Evolutionary conservation across 2,888 invertebrate species (phyloP), one percentile per base, ranked within the genome.

Genomic region (Chaetoderma sp.): DNA sequence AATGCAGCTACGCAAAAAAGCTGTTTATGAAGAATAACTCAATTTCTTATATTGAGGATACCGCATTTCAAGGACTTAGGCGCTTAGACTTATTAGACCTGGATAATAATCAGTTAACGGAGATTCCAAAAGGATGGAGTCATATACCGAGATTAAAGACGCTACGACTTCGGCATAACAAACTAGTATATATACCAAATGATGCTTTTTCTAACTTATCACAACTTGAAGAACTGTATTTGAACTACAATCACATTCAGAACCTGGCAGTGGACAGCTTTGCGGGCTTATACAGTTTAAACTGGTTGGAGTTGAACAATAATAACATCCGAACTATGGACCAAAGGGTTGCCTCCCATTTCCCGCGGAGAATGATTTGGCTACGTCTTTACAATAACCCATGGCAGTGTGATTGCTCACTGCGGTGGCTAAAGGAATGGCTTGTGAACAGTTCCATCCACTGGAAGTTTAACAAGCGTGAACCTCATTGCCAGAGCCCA

Each of bases 321-420:
- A 83, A 83, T 63, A 72, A 72, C 10, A 65, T 83, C 13, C 61
- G 71, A 33, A 71, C 56, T 16, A 56, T 83, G 6, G 74, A 76
- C 16, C 65, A 70, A 1, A 67, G 74, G 23, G 65, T 71, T 5
- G 73, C 81, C 50, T 65, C 73, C 57, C 68, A 72, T 61, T 75
- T 81, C 60, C 65, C 73, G 5, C 39, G 64, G 0, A 66, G 68
- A n/a, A 67, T 79, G 6, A 73, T 71, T 28, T 67, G 70, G 21
- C 66, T 81, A 5, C 75, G 74, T 27, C 71, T 82, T 23, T 75
- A 77, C 59, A 72, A 79, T 57, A 82, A 82, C 33, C 78, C 76
- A 5, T 82, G 82, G 82, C 69, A 73, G 54, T 82, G 82, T 68
- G 80, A 82, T 70, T 82, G 82, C 68, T 63, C 73, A 2, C 61